Evolutionary conservation across 2,888 invertebrate species (phyloP), one percentile per base, ranked within the genome.

Genomic region (Oligia strigilis): DNA sequence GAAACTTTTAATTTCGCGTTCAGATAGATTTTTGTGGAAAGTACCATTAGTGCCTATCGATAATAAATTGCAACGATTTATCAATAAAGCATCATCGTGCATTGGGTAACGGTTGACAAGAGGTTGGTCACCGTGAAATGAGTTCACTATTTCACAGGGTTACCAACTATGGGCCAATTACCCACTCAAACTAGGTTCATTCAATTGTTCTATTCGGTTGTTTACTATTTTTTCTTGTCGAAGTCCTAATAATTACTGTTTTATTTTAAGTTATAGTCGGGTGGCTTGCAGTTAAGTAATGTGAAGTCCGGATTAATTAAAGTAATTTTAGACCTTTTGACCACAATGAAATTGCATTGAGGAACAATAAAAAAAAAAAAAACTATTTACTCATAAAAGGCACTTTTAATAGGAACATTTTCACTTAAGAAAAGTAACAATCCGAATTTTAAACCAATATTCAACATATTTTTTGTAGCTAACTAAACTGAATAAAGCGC

Each of bases 71-170:
- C 64, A 79, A 74, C 23, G 23, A 76, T 88, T 86, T 74, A 86
- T 82, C 71, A 69, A 86, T 72, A 43, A 77, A 73, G 36, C 49
- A 80, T 66, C 74, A 80, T 67, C 77, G 82, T 75, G 72, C 9
- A 66, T 86, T 88, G 43, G 73, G 88, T 78, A 91, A 91, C 76
- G 72, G 66, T 73, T 55, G 82, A 64, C 72, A 72, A 77, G 77
- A 78, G 79, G 80, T 83, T 79, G 85, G 78, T 49, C 81, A 91
- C 90, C 92, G 92, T 92, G 92, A 92, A 92, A 92, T 92, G 85
- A 87, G 82, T 73, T 77, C 71, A 87, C 80, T 74, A 82, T 88
- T 88, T 88, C 89, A 85, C 75, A 84, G 78, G 79, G 77, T 85
- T 86, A 82, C 88, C 83, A 86, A 88, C 85, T 78, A 77, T 83